Conservation (phyloP, 2,888 invertebrate genomes). For the Adelphocoris suturalis region DNA sequence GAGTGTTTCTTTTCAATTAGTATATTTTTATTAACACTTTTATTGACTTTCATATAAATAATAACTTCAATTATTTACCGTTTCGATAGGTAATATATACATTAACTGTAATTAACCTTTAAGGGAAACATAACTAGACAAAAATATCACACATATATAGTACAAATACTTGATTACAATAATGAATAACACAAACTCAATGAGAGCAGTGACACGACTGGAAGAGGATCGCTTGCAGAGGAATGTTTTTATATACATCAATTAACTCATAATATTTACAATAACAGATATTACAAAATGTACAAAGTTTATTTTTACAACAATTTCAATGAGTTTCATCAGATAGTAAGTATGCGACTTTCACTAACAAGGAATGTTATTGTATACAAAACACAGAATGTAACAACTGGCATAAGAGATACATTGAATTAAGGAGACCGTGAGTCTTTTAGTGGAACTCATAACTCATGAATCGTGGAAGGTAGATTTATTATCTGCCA, state of each 20-base stretch:
- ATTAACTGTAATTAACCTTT: background rate
- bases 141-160: slow-evolving; percentile 51
- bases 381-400: background rate
- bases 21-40: slow-evolving; percentile 49
- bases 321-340: background rate
- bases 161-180: slow-evolving; percentile 46
- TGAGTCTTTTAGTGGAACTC: too few species aligned
- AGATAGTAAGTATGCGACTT: background rate
- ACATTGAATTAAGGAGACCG: too few species aligned
- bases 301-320: slow-evolving; percentile 11
- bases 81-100: slow-evolving; percentile 9
- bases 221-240: background rate
- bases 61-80: background rate
- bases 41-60: slow-evolving; percentile 50
- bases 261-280: background rate
- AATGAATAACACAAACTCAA: background rate
- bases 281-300: slow-evolving; percentile 25
- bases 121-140: slow-evolving; percentile 41
- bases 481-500: too few species aligned
- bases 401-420: too few species aligned
- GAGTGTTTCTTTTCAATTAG: background rate
- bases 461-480: too few species aligned
- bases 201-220: background rate
- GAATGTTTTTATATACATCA: slow-evolving; percentile 55
- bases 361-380: background rate